A percentile compares a stretch with the other conserved stretches of the same genome.
Evolutionary conservation across 2,888 invertebrate species (phyloP).

Genomic region (Chrysodeixis includens): DNA sequence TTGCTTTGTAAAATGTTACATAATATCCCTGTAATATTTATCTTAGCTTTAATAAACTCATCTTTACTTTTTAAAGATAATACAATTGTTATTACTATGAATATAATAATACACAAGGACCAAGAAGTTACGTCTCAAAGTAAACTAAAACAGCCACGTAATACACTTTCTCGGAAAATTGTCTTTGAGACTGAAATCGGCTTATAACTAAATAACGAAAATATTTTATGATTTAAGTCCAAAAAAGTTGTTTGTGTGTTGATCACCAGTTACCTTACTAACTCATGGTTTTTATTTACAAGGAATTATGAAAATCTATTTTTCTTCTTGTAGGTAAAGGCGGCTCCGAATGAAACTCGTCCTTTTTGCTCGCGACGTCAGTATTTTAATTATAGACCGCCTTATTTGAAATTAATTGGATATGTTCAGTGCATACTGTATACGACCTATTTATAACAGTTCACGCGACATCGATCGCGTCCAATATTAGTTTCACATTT

Average conservation of each 20-base stretch:
- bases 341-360: background rate
- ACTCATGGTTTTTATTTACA: background rate
- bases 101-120: constrained; percentile 25
- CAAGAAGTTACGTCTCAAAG: constrained; percentile 28
- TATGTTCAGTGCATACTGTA: background rate
- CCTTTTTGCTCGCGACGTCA: too few species aligned
- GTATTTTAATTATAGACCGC: too few species aligned
- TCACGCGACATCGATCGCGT: background rate
- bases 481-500: background rate
- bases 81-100: background rate
- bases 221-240: constrained; percentile 24
- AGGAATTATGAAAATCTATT: background rate
- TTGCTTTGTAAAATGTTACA: background rate
- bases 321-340: background rate
- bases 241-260: constrained; percentile 12
- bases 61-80: background rate
- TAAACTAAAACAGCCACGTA: constrained; percentile 6
- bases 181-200: constrained; percentile 38
- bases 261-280: background rate
- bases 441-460: background rate
- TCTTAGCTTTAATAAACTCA: background rate
- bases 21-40: background rate
- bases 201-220: constrained; percentile 25
- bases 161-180: constrained; percentile 37
- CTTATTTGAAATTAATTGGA: background rate